Evolutionary conservation across 2,113 vertebrate species (phyloP).

Genomic region (Gorsachius goisagi): DNA sequence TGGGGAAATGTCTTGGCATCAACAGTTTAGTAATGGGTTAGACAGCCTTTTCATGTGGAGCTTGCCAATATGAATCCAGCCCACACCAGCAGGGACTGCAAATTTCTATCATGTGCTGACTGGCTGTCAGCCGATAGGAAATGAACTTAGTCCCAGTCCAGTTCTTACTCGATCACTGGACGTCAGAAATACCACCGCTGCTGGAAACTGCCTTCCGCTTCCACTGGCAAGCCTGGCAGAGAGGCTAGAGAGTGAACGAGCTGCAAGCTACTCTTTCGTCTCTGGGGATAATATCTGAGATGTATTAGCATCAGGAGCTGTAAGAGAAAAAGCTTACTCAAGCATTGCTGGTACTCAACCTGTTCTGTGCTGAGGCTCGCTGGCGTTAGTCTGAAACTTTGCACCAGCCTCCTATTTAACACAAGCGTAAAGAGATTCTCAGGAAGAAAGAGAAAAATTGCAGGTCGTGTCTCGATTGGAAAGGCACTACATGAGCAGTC

Average conservation of each 20-base stretch:
- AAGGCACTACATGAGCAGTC: not conserved
- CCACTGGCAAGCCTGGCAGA: slow-evolving; percentile 20
- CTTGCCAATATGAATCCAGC: slow-evolving; percentile 28
- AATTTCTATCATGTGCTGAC: not conserved
- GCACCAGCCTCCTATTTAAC: not conserved
- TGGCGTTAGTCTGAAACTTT: not conserved
- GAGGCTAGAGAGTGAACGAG: slow-evolving; percentile 12
- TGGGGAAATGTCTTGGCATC: slow-evolving; percentile 21
- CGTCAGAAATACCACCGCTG: not conserved
- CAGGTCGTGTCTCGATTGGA: not conserved
- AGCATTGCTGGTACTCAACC: not conserved
- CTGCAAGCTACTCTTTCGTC: not conserved
- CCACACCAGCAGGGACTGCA: slow-evolving; percentile 20
- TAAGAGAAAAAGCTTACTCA: not conserved
- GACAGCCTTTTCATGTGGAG: slow-evolving; percentile 27
- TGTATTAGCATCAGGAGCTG: not conserved
- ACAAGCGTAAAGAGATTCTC: not conserved
- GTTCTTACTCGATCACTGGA: not conserved
- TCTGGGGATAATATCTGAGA: slow-evolving; percentile 6
- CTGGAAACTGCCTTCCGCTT: slow-evolving; percentile 17
- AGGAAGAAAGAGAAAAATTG: not conserved
- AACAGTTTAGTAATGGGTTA: slow-evolving; percentile 33
- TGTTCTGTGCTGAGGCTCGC: not conserved
- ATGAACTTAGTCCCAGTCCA: slow-evolving; percentile 40
- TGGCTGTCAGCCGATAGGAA: slow-evolving; percentile 43